Base-by-base conservation (phyloP, 37 sponge, comb jelly and placozoan species). In the Halisarca cf. caerulea region DNA sequence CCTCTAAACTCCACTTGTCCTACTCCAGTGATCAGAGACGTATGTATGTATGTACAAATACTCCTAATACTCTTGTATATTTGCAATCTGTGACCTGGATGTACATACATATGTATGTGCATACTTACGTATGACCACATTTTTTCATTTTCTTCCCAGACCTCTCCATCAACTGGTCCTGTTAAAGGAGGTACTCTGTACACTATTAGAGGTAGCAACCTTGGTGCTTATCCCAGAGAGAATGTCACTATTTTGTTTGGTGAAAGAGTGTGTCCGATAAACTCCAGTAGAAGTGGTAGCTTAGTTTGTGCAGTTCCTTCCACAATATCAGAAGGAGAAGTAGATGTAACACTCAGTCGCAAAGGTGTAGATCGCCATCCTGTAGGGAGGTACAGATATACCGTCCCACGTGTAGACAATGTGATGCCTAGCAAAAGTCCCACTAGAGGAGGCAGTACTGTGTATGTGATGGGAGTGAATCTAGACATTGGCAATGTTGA, bases 131-230 rank as follows among this genome's bases (percentile, higher is more conserved):
- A 55, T 55, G 17, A 20, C 57, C 17, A 11, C 51, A 47, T 47
- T 11, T 11, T 47, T 14, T 47, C 51, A 6, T 47, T 58, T n/a
- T 42, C 57, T 66, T 36, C 11, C 51, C 51, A 86, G 86, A 83
- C 91, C 45, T 60, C 60, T 14, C 95, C 95, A 28, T 82, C 25
- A 21, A 64, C 83, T 80, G 96, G 96, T 30, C 96, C 96, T 20
- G 66, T 82, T 77, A 45, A 58, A 2, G 96, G 96, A 14, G 93
- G 96, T n/a, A 96, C 96, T 23, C 58, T 37, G 17, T 33, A 92
- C 43, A 90, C 91, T 3, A 88, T 96, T 39, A 79, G 27, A 21
- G 96, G 96, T 21, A 59, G 61, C 8, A 92, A 96, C 69, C 89
- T 96, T 20, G 96, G 94, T 40, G 87, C 82, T 1, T 33, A 69